Evolutionary conservation across 2,888 invertebrate species (phyloP), one percentile per base, ranked within the genome.

Genomic region (Dysmachus trigonus): DNA sequence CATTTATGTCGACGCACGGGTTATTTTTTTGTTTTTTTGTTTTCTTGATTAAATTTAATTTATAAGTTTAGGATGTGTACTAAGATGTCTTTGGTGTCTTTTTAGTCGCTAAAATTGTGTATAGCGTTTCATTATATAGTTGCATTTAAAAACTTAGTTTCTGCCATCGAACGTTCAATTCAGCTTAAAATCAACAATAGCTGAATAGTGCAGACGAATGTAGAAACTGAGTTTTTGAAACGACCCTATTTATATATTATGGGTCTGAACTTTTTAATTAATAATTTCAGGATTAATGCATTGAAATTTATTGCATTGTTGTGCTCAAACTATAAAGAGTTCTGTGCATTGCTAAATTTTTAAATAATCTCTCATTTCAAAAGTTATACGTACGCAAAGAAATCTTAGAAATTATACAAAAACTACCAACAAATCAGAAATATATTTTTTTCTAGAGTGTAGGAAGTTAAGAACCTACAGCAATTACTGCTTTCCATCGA

Each of bases 1-100:
- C 35, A 81, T 83, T 87, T 79, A 84, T 77, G 84, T 47, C 87
- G 88, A 86, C 88, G 85, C 88, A 88, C 87, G 86, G 87, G 88
- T 86, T 38, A 83, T 71, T 73, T 73, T 31, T 33, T 35, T 15
- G 13, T 62, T 22, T 22, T 10, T 27, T 18, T 18, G 13, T 62
- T 18, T 7, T n/a, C n/a, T n/a, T n/a, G n/a, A n/a, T n/a, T 76
- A 35, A 79, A 30, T 84, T 84, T 35, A 73, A 18, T 85, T 30
- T 18, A 76, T 33, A 22, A 83, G 7, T 62, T 27, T 15, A 15
- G n/a, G 2, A 38, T 72, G 5, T 13, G 4, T 15, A 15, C 53
- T 79, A 30, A 79, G 30, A 79, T 35, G 33, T 51, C 79, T 51
- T 35, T 79, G 51, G 22, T 51, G 0, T 51, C 51, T 18, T n/a